These are phyloP conservation scores for Sternarchorhynchus goeldii DNA, from an alignment of 2,797 vertebrate species.

Conservation along the genomic window DNA sequence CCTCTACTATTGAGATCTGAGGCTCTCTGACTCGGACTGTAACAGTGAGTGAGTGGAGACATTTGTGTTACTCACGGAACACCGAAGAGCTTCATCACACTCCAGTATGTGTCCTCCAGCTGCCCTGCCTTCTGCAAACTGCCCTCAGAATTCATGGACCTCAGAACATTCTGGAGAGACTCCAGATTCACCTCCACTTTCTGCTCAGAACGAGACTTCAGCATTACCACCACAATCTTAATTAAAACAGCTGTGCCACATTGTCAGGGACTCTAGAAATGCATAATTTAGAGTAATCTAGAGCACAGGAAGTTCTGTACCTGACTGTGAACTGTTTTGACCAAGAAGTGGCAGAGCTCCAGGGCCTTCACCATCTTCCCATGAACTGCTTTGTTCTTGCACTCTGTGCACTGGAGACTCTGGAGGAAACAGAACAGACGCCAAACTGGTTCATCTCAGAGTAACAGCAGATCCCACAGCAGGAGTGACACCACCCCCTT, in stretches of 20 bases:
- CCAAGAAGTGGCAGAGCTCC: conserved; percentile 79
- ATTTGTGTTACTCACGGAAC: conserved; percentile 76
- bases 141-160: conserved; percentile 64
- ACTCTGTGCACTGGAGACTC: conserved; percentile 63
- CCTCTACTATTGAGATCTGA: too few relatives aligned
- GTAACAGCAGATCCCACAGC: too few relatives aligned
- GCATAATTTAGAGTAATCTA: neutral
- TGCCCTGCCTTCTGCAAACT: conserved; percentile 71
- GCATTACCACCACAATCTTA: neutral
- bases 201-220: conserved; percentile 64
- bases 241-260: neutral
- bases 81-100: conserved; percentile 83
- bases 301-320: conserved; percentile 60
- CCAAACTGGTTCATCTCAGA: neutral
- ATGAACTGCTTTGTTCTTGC: conserved; percentile 74
- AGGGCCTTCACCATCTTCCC: conserved; percentile 80
- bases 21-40: neutral
- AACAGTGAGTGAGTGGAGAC: neutral
- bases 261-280: neutral
- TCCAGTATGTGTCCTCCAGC: conserved; percentile 88
- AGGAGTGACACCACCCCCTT: too few relatives aligned
- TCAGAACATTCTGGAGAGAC: conserved; percentile 70
- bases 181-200: conserved; percentile 74
- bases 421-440: conserved; percentile 46
- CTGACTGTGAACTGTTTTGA: conserved; percentile 74